phyloP scores from a whole-genome alignment of 2,797 vertebrate species.

The Bryconaethiops microstoma region DNA sequence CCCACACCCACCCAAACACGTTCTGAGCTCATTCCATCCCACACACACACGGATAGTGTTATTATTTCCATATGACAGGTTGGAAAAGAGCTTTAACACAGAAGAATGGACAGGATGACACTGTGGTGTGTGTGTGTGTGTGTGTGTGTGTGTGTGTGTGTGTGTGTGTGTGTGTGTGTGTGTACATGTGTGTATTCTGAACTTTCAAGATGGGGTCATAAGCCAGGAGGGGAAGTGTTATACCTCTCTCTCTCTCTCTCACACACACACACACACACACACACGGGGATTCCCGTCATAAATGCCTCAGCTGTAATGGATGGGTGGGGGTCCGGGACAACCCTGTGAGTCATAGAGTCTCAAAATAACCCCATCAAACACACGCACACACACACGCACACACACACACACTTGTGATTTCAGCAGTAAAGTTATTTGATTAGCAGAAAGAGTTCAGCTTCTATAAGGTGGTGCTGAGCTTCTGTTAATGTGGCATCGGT shows the following conservation, averaged over 20 bases:
- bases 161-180: conserved; percentile 7
- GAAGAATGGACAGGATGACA: background rate
- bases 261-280: background rate
- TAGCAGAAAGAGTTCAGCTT: background rate
- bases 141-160: conserved; percentile 9
- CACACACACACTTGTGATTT: background rate
- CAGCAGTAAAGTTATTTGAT: background rate
- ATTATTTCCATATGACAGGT: background rate
- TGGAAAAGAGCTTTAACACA: background rate
- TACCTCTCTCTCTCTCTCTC: background rate
- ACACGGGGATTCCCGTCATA: conserved; percentile 28
- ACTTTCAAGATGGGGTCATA: conserved; percentile 13
- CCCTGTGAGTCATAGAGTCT: conserved; percentile 25
- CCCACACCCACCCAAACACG: background rate
- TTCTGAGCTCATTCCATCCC: conserved; percentile 21
- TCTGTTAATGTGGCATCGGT: too few species aligned
- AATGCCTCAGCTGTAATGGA: conserved; percentile 38
- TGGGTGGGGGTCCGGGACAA: conserved; percentile 37
- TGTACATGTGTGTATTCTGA: background rate
- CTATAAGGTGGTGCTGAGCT: background rate
- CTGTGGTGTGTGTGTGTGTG: too few species aligned
- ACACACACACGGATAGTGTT: background rate
- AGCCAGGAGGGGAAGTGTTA: conserved; percentile 16
- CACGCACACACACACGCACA: background rate
- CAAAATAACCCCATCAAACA: conserved; percentile 26